A percentile compares a stretch with the other conserved stretches of the same genome.
phyloP scores from a whole-genome alignment of 37 sponge, comb jelly and placozoan genomes.

The Petrosia ficiformis region DNA sequence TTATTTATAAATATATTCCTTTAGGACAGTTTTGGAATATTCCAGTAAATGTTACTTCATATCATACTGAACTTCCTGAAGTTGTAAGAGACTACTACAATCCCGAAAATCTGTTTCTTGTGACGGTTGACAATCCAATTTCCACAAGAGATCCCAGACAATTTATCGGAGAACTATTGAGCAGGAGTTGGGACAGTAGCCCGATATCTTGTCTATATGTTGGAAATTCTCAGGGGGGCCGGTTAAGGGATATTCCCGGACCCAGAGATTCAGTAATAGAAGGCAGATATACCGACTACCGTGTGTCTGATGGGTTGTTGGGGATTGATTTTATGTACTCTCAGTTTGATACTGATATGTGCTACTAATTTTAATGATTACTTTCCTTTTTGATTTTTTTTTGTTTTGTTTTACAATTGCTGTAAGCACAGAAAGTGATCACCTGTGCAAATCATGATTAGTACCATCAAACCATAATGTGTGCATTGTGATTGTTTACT shows the following conservation, averaged over 20 bases:
- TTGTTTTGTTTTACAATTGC: too few relatives aligned
- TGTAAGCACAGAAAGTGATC: too few relatives aligned
- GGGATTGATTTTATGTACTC: constrained; percentile 29
- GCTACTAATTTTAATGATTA: too few relatives aligned
- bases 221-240: constrained; percentile 46
- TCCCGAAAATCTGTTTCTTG: background rate
- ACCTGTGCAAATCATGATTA: too few relatives aligned
- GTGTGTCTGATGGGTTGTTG: constrained; percentile 6
- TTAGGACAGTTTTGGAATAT: constrained; percentile 18
- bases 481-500: too few relatives aligned
- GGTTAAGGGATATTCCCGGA: too few relatives aligned
- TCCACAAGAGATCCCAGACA: background rate
- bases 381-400: too few relatives aligned
- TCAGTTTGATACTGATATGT: too few relatives aligned
- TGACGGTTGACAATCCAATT: background rate
- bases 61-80: background rate
- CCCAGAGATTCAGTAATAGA: constrained; percentile 44
- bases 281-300: constrained; percentile 25
- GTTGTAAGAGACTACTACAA: background rate
- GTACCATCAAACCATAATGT: too few relatives aligned
- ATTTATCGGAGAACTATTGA: constrained; percentile 9
- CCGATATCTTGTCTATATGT: constrained; percentile 26
- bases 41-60: background rate
- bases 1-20: background rate
- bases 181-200: constrained; percentile 22